These are phyloP conservation scores for Loris lydekkerianus DNA, from an alignment of 2,797 vertebrate species.

Conservation along the genomic window DNA sequence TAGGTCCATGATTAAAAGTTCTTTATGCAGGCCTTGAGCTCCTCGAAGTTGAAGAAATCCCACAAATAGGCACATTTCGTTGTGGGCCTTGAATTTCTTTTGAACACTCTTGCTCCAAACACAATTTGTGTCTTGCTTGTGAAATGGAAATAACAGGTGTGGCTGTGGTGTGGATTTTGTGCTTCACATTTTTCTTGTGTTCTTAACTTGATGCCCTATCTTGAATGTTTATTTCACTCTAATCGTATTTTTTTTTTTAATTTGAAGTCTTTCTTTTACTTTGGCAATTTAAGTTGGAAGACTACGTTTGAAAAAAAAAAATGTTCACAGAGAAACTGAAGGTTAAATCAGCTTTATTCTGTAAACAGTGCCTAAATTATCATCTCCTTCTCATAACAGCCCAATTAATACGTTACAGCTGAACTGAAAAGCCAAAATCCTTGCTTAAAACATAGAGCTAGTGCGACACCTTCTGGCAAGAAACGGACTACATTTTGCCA, in stretches of 20 bases:
- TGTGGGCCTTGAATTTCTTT: background rate
- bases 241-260: constrained; percentile 69
- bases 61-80: background rate
- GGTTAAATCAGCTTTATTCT: constrained; percentile 70
- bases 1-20: background rate
- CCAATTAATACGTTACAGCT: constrained; percentile 72
- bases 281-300: constrained; percentile 42
- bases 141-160: constrained; percentile 7
- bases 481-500: background rate
- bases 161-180: constrained; percentile 18
- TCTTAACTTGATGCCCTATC: constrained; percentile 33
- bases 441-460: constrained; percentile 50
- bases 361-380: constrained; percentile 72
- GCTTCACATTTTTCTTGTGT: constrained; percentile 39
- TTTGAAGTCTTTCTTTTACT: constrained; percentile 57
- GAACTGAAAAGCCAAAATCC: background rate
- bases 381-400: constrained; percentile 69
- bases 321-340: constrained; percentile 70
- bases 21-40: background rate
- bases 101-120: background rate
- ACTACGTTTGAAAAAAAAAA: constrained; percentile 69
- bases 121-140: background rate
- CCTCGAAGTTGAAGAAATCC: background rate
- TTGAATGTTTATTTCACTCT: constrained; percentile 69
- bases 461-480: constrained; percentile 85